These are phyloP conservation scores for Trichosurus vulpecula DNA, from an alignment of 2,797 vertebrate species.

Conservation along the genomic window DNA sequence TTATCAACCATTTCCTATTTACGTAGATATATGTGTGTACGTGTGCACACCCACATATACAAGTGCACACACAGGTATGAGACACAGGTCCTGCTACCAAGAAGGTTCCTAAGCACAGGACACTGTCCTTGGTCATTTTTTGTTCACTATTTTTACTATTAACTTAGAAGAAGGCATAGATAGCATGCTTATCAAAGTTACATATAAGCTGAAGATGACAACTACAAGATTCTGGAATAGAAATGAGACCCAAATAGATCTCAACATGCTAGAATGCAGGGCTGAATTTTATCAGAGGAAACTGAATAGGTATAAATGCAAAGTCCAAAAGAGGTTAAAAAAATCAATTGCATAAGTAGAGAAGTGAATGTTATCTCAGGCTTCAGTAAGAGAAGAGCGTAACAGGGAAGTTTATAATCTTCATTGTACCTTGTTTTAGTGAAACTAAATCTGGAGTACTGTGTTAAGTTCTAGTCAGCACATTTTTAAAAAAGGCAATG, in stretches of 20 bases:
- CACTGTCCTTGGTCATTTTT: neutral
- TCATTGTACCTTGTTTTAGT: neutral
- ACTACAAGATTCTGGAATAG: neutral
- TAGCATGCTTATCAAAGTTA: neutral
- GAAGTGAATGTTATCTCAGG: neutral
- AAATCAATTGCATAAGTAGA: neutral
- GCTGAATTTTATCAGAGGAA: neutral
- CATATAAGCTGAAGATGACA: neutral
- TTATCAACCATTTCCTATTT: neutral
- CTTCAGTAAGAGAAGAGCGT: neutral
- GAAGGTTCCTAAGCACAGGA: neutral
- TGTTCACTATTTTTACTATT: neutral
- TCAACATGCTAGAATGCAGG: neutral
- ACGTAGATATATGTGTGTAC: neutral
- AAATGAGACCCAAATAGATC: neutral
- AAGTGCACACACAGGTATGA: neutral
- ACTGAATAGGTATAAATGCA: neutral
- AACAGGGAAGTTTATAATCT: neutral
- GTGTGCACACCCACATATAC: too few species aligned
- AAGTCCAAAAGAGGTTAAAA: neutral
- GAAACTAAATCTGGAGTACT: neutral
- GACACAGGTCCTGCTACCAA: neutral
- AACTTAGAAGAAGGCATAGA: neutral
- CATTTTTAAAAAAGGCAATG: neutral
- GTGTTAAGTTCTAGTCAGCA: neutral